Conservation (phyloP, 2,888 invertebrate genomes). For the Sisyra terminalis region DNA sequence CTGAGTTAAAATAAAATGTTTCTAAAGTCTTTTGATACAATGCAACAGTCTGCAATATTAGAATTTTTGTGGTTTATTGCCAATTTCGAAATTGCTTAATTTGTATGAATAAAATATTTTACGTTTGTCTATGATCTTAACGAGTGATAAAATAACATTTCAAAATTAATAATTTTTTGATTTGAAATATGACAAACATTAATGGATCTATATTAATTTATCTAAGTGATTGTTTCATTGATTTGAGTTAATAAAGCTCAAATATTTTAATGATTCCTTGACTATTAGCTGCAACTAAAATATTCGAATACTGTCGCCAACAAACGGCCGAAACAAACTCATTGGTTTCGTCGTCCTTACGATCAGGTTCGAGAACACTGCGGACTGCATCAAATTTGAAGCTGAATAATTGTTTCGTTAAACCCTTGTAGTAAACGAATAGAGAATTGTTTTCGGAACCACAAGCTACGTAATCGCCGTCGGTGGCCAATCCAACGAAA, state of each 20-base stretch:
- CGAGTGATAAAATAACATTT: no score
- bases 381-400: slow-evolving; percentile 75
- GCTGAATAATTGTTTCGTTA: slow-evolving; percentile 71
- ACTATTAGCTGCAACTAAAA: slow-evolving; percentile 84
- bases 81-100: no score
- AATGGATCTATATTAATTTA: no score
- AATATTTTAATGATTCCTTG: slow-evolving; percentile 85
- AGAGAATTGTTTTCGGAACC: slow-evolving; percentile 90
- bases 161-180: no score
- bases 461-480: slow-evolving; percentile 84
- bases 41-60: no score
- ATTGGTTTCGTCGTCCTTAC: slow-evolving; percentile 69
- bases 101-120: no score
- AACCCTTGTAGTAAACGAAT: slow-evolving; percentile 80
- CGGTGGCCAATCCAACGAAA: slow-evolving; percentile 85
- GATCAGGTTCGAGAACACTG: slow-evolving; percentile 57
- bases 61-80: no score
- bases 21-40: no score
- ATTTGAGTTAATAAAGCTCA: slow-evolving; percentile 45
- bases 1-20: no score
- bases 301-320: slow-evolving; percentile 73
- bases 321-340: slow-evolving; percentile 94
- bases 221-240: no score
- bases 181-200: no score
- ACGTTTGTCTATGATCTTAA: no score